Conservation (phyloP, 2,888 invertebrate genomes). For the Alcis repandata region DNA sequence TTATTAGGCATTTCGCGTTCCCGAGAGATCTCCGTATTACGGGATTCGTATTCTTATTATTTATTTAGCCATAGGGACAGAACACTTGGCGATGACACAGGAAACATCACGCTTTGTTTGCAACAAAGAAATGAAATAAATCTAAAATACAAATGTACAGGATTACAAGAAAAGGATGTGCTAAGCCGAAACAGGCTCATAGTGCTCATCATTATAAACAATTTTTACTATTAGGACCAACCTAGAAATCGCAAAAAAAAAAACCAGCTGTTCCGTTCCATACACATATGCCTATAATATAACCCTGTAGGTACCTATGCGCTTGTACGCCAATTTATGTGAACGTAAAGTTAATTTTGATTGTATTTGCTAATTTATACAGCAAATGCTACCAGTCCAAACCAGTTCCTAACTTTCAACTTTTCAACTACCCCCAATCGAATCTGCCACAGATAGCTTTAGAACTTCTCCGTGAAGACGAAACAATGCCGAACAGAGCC, state of each 20-base stretch:
- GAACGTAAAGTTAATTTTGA: too few species aligned
- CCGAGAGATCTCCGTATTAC: slow-evolving; percentile 26
- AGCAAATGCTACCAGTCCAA: neutral
- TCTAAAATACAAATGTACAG: too few species aligned
- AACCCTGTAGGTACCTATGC: too few species aligned
- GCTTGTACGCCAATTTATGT: too few species aligned
- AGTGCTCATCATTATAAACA: too few species aligned
- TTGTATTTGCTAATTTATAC: too few species aligned
- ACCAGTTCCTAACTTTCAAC: slow-evolving; percentile 1
- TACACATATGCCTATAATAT: too few species aligned
- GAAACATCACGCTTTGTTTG: neutral
- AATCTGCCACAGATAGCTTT: slow-evolving; percentile 17
- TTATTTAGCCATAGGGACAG: slow-evolving; percentile 31
- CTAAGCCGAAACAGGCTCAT: too few species aligned
- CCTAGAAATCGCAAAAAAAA: too few species aligned
- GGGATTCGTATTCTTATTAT: slow-evolving; percentile 22
- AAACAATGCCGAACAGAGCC: slow-evolving; percentile 27
- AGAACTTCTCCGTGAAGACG: slow-evolving; percentile 17
- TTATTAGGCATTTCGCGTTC: slow-evolving; percentile 24
- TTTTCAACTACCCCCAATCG: slow-evolving; percentile 7
- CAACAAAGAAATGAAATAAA: neutral
- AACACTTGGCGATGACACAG: neutral
- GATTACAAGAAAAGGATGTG: too few species aligned
- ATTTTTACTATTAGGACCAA: too few species aligned
- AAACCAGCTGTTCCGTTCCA: too few species aligned